phyloP scores from a whole-genome alignment of 2,113 vertebrate genomes.

The Hipposideros armiger region DNA sequence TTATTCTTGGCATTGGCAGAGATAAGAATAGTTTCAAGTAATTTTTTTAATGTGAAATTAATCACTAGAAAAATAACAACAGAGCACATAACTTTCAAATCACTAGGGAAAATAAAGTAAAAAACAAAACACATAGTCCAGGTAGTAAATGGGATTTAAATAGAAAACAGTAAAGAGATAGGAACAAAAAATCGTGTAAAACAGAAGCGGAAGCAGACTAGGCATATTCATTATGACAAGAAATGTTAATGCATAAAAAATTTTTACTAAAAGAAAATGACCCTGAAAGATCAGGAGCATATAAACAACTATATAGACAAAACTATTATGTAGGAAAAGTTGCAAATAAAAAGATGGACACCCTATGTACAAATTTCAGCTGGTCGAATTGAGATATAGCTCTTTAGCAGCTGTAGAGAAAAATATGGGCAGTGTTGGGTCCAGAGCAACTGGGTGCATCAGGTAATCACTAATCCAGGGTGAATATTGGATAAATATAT shows the following conservation, averaged over 20 bases:
- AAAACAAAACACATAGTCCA: neutral
- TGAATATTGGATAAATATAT: neutral
- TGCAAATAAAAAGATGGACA: neutral
- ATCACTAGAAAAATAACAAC: neutral
- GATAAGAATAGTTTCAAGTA: neutral
- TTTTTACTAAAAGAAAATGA: slow-evolving; percentile 25
- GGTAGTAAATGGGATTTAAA: neutral
- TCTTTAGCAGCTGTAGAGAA: neutral
- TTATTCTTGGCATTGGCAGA: neutral
- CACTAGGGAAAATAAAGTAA: neutral
- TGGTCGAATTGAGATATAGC: neutral
- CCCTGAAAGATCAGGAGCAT: neutral
- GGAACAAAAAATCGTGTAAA: neutral
- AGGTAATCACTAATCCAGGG: neutral
- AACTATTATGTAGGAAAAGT: neutral
- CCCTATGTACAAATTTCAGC: neutral
- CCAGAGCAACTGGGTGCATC: neutral
- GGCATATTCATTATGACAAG: neutral
- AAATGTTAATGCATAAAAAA: neutral
- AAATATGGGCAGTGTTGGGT: neutral
- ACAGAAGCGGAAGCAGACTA: neutral
- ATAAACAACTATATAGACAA: neutral
- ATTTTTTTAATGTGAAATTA: slow-evolving; percentile 23
- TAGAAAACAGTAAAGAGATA: neutral
- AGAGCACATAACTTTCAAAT: neutral